phyloP scores from a whole-genome alignment of 2,888 invertebrate species.

The Caenorhabditis japonica region DNA sequence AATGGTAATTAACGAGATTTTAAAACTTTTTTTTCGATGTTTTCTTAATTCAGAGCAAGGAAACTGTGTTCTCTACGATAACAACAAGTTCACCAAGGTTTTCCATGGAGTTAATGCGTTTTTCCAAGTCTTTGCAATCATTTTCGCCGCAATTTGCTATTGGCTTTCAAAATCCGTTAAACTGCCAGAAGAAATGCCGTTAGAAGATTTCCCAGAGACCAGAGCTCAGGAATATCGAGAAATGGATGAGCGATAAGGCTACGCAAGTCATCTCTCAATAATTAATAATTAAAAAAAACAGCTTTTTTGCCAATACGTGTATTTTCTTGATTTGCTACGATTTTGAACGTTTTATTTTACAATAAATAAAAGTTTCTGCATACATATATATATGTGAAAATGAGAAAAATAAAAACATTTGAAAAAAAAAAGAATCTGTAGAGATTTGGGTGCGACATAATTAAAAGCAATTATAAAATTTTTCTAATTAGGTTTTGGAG shows the following conservation, averaged over 20 bases:
- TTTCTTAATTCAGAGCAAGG: constrained; percentile 57
- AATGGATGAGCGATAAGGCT: constrained; percentile 13
- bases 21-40: neutral
- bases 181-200: constrained; percentile 64
- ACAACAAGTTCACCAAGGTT: constrained; percentile 59
- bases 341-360: neutral
- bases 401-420: too few species aligned
- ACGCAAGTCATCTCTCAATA: too few species aligned
- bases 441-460: neutral
- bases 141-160: constrained; percentile 61
- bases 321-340: neutral
- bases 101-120: constrained; percentile 67
- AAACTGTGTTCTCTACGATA: constrained; percentile 72
- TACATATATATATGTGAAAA: too few species aligned
- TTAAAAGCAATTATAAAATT: neutral
- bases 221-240: constrained; percentile 39
- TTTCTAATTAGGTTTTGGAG: neutral
- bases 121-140: constrained; percentile 60
- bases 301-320: constrained; percentile 5
- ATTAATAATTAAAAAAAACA: too few species aligned
- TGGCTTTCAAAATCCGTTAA: constrained; percentile 56
- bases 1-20: too few species aligned
- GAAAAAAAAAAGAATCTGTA: too few species aligned
- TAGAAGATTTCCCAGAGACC: constrained; percentile 41
- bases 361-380: neutral